Evolutionary conservation across 2,113 vertebrate species (phyloP).

Genomic region (Fulmarus glacialis): DNA sequence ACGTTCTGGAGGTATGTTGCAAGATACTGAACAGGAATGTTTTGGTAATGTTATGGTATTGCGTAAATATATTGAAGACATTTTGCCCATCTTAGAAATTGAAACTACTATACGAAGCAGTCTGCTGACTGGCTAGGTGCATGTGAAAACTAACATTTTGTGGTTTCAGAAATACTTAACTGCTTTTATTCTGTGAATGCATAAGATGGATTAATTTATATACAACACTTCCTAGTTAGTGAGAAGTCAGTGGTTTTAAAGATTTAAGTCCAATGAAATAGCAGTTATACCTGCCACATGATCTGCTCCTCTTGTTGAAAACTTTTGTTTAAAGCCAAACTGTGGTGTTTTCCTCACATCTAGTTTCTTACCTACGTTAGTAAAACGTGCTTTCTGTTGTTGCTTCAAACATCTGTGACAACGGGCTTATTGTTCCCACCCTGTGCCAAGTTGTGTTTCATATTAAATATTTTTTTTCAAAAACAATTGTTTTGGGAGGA

Average conservation of each 20-base stretch:
- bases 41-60: background rate
- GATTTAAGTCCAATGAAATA: background rate
- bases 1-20: background rate
- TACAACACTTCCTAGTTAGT: background rate
- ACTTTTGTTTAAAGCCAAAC: background rate
- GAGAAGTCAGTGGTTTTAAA: background rate
- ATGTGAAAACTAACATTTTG: background rate
- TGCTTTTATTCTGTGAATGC: background rate
- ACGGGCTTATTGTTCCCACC: background rate
- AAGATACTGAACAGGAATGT: background rate
- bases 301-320: background rate
- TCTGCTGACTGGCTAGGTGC: background rate
- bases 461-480: background rate
- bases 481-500: background rate
- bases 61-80: background rate
- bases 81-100: background rate
- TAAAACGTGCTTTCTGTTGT: background rate
- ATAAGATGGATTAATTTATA: background rate
- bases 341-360: background rate
- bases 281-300: background rate
- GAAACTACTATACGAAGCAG: background rate
- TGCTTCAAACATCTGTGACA: background rate
- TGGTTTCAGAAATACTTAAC: background rate
- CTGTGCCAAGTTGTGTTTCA: background rate
- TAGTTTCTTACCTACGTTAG: accelerated